These are phyloP conservation scores for Sphaerophoria rueppellii DNA, from an alignment of 2,888 invertebrate genomes.

Conservation along the genomic window DNA sequence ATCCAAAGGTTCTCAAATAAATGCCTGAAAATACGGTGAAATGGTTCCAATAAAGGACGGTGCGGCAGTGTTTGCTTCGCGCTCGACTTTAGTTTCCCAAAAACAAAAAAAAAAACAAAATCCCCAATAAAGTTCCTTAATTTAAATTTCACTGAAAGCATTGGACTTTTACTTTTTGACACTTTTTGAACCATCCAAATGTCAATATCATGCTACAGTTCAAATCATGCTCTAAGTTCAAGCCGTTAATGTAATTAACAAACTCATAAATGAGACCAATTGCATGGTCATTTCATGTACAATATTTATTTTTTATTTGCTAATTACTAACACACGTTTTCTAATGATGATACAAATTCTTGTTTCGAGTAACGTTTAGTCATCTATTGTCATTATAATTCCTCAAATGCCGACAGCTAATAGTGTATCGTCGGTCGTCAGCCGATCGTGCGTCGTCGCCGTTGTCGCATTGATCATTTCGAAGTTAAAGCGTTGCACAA, in stretches of 20 bases:
- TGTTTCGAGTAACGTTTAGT: background rate
- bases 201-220: background rate
- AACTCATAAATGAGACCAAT: conserved; percentile 14
- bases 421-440: background rate
- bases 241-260: background rate
- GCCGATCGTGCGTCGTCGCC: background rate
- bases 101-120: too few species aligned
- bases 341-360: conserved; percentile 16
- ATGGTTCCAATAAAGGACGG: too few species aligned
- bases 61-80: too few species aligned
- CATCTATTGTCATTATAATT: background rate
- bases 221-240: too few species aligned
- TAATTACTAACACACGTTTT: conserved; percentile 44
- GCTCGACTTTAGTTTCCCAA: too few species aligned
- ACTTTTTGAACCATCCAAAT: background rate
- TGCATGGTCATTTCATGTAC: conserved; percentile 20
- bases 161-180: background rate
- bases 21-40: too few species aligned
- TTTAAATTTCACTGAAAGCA: too few species aligned
- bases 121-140: too few species aligned
- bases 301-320: conserved; percentile 38
- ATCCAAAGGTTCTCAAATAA: too few species aligned
- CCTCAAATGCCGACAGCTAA: conserved; percentile 13
- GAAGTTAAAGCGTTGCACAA: too few species aligned
- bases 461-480: too few species aligned